phyloP scores from a whole-genome alignment of 2,888 invertebrate species.

The Flexamia atlantica region DNA sequence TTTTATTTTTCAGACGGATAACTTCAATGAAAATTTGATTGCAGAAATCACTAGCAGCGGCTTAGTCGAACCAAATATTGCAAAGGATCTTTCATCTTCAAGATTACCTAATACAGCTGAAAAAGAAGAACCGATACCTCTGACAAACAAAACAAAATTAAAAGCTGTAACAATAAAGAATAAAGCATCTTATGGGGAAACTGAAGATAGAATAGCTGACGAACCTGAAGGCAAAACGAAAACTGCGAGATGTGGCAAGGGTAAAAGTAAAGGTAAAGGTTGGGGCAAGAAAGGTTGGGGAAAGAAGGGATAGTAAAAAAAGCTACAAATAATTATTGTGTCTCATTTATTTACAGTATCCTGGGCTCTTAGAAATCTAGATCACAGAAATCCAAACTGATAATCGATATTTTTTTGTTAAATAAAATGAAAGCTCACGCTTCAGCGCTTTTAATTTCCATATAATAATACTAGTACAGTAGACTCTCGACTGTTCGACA shows the following conservation, averaged over 20 bases:
- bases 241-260: background rate
- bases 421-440: too few relatives aligned
- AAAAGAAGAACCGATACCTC: background rate
- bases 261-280: background rate
- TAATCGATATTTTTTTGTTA: too few relatives aligned
- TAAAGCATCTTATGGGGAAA: background rate
- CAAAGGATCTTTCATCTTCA: background rate
- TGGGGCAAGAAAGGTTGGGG: background rate
- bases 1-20: background rate
- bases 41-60: background rate
- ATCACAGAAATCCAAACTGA: background rate
- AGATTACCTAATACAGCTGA: background rate
- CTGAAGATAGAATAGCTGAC: background rate
- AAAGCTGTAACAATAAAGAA: background rate
- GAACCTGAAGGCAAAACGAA: background rate
- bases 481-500: too few relatives aligned
- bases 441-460: background rate
- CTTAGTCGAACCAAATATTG: background rate
- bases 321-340: background rate
- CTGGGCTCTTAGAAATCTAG: background rate
- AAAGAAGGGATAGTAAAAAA: background rate
- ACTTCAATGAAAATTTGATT: background rate
- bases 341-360: background rate
- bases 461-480: too few relatives aligned
- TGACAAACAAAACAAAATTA: background rate